Conservation (phyloP, 2,113 vertebrate genomes). For the Rattus norvegicus region GRCr8 NC_086021.1:107297001-107297500, state of each 20-base stretch:
- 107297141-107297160: not conserved
- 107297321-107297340: not conserved
- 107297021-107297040: not conserved
- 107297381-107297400: conserved; percentile 29
- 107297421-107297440: conserved; percentile 32
- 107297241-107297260: not conserved
- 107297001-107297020: not conserved
- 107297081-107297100: not conserved
- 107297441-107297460: conserved; percentile 9
- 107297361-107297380: conserved; percentile 26
- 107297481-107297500: not conserved
- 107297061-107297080: not conserved
- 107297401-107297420: conserved; percentile 17
- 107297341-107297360: not conserved
- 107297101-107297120: not conserved
- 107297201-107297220: not conserved
- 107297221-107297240: not conserved
- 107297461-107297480: not conserved
- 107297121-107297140: not conserved
- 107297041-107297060: not conserved
- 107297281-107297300: not conserved
- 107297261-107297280: not conserved
- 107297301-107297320: not conserved
- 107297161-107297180: not conserved
- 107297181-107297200: not conserved